Evolutionary conservation across 2,888 invertebrate species (phyloP).

Genomic region (Megamerina dolium): DNA sequence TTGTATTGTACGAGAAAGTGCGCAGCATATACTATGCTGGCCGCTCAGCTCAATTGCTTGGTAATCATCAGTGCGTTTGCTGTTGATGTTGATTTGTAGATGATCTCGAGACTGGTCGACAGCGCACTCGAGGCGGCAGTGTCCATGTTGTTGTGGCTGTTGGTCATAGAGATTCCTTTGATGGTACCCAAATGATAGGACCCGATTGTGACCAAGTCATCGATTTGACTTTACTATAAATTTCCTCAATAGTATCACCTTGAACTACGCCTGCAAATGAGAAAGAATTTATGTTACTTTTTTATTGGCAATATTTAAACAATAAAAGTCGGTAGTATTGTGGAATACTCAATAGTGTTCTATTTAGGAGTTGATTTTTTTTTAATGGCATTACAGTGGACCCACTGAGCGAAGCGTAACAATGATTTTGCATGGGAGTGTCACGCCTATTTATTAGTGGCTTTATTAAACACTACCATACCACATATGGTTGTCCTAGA

Average conservation of each 20-base stretch:
- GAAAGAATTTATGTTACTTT: neutral
- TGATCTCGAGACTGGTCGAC: conserved; percentile 50
- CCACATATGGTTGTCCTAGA: too few species aligned
- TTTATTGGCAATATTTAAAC: too few species aligned
- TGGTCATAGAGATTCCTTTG: conserved; percentile 90
- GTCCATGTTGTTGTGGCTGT: conserved; percentile 56
- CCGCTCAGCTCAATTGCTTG: conserved; percentile 17
- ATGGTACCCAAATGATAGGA: conserved; percentile 94
- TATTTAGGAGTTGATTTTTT: too few species aligned
- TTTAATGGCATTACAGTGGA: too few species aligned
- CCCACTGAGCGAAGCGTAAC: too few species aligned
- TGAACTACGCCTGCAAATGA: conserved; percentile 75
- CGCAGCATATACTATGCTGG: conserved; percentile 2
- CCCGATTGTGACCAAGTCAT: conserved; percentile 93
- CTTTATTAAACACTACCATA: too few species aligned
- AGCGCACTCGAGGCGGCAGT: conserved; percentile 53
- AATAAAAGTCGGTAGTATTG: too few species aligned
- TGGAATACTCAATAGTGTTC: too few species aligned
- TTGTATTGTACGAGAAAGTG: neutral
- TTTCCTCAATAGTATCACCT: conserved; percentile 96
- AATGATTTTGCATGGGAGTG: too few species aligned
- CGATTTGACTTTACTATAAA: conserved; percentile 90
- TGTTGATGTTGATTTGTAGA: conserved; percentile 36
- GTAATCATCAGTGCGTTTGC: conserved; percentile 29
- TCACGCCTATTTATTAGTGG: too few species aligned